Evolutionary conservation across 2,113 vertebrate species (phyloP).

Genomic region (Ammodytes dubius): DNA sequence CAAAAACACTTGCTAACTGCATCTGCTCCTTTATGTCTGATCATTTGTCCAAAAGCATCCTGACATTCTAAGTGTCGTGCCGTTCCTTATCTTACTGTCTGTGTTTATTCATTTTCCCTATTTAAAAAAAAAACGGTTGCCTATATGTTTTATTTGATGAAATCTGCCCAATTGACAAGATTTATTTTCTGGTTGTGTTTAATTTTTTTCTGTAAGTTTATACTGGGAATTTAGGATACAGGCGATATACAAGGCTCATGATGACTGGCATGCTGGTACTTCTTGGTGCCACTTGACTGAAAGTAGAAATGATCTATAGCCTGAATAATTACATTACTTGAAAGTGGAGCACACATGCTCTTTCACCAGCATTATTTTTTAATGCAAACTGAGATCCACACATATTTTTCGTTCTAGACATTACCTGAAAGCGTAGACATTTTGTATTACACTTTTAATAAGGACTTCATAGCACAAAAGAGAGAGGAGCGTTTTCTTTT

Average conservation of each 20-base stretch:
- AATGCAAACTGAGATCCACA: conserved; percentile 23
- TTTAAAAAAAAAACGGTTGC: not conserved
- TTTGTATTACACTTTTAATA: not conserved
- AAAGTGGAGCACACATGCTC: conserved; percentile 34
- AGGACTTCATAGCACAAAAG: conserved; percentile 11
- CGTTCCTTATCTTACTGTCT: conserved; percentile 23
- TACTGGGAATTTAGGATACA: conserved; percentile 46
- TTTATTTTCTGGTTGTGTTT: conserved; percentile 6
- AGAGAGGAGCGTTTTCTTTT: conserved; percentile 21
- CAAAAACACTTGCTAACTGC: conserved; percentile 17
- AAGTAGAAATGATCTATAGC: conserved; percentile 20
- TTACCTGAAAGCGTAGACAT: not conserved
- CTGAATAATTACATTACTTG: conserved; percentile 41
- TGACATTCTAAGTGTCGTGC: conserved; percentile 33
- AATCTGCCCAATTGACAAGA: conserved; percentile 12
- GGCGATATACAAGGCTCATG: conserved; percentile 2
- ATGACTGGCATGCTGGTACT: conserved; percentile 23
- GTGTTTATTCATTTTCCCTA: conserved; percentile 8
- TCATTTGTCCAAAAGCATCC: conserved; percentile 22
- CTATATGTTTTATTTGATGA: conserved; percentile 13
- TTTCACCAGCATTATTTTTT: conserved; percentile 62
- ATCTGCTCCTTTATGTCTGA: conserved; percentile 36
- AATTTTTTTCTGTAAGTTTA: conserved; percentile 26
- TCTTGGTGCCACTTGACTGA: conserved; percentile 31
- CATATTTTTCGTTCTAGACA: not conserved